phyloP scores from a whole-genome alignment of 2,888 invertebrate species.

The Acrocera orbiculus region DNA sequence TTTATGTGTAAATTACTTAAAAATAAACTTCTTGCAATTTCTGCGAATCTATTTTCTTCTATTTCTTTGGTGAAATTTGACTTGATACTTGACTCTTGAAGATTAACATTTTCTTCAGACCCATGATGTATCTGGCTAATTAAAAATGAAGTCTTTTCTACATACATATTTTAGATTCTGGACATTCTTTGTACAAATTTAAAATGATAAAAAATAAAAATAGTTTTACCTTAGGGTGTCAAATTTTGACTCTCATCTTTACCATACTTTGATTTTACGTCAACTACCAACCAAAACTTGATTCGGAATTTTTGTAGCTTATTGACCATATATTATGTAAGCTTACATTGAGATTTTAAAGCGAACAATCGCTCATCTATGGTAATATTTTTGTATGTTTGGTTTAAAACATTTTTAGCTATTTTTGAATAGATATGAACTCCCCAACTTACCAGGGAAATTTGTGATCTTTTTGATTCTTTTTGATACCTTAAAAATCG shows the following conservation, averaged over 20 bases:
- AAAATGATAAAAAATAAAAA: conserved; percentile 3
- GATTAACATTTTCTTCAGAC: no score
- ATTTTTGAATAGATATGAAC: not conserved
- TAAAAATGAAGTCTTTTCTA: no score
- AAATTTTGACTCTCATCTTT: conserved; percentile 1
- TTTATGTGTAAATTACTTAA: no score
- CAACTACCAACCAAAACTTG: conserved; percentile 17
- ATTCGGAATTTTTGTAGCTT: conserved; percentile 13
- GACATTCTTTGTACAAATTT: no score
- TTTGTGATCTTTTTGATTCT: not conserved
- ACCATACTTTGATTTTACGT: conserved; percentile 12
- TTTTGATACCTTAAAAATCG: not conserved
- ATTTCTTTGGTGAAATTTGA: no score
- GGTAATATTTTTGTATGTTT: conserved; percentile 2
- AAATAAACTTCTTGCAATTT: no score
- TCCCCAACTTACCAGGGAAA: conserved; percentile 1
- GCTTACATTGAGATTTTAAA: conserved; percentile 1
- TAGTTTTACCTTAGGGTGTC: conserved; percentile 2
- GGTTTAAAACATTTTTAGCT: conserved; percentile 2
- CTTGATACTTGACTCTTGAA: no score
- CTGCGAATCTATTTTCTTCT: no score
- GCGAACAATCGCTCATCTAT: conserved; percentile 1
- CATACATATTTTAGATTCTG: no score
- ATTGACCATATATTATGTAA: conserved; percentile 15
- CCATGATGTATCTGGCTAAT: no score